Evolutionary conservation across 1,140 invertebrate genomes (phyloP).

Genomic region (Trachymyrmex cornetzi): DNA sequence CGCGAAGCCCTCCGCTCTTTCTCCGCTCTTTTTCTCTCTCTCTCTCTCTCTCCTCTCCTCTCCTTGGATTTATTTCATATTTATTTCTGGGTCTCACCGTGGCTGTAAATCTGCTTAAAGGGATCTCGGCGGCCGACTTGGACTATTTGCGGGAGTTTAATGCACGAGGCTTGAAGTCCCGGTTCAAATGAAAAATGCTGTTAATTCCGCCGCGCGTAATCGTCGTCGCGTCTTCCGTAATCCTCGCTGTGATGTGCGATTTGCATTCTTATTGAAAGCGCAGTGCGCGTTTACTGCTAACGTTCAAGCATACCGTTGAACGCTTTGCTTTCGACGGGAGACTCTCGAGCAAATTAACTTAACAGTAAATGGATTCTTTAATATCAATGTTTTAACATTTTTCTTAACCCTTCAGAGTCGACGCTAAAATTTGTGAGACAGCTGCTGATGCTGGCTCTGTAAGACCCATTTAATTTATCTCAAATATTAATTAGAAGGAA

Average conservation of each 20-base stretch:
- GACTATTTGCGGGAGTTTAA: background rate
- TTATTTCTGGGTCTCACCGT: background rate
- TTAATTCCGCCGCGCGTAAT: conserved; percentile 10
- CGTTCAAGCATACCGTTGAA: background rate
- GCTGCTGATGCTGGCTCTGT: too few species aligned
- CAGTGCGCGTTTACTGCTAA: background rate
- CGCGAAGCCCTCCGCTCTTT: too few species aligned
- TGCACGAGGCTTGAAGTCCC: background rate
- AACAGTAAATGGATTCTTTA: background rate
- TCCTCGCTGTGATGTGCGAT: conserved; percentile 23
- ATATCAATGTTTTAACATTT: background rate
- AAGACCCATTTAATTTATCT: too few species aligned
- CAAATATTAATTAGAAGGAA: too few species aligned
- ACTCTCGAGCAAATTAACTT: background rate
- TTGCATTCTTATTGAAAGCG: conserved; percentile 34
- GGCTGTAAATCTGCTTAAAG: conserved; percentile 11
- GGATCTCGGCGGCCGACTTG: conserved; percentile 36
- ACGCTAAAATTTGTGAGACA: too few species aligned
- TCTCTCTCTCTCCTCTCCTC: too few species aligned
- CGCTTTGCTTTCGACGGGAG: background rate
- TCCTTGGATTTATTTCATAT: conserved; percentile 31
- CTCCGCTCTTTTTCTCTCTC: too few species aligned
- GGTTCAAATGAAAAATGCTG: conserved; percentile 31
- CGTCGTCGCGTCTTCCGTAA: conserved; percentile 36
- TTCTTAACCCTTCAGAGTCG: background rate